phyloP scores from a whole-genome alignment of 2,113 vertebrate species.

The Heterotis niloticus region DNA sequence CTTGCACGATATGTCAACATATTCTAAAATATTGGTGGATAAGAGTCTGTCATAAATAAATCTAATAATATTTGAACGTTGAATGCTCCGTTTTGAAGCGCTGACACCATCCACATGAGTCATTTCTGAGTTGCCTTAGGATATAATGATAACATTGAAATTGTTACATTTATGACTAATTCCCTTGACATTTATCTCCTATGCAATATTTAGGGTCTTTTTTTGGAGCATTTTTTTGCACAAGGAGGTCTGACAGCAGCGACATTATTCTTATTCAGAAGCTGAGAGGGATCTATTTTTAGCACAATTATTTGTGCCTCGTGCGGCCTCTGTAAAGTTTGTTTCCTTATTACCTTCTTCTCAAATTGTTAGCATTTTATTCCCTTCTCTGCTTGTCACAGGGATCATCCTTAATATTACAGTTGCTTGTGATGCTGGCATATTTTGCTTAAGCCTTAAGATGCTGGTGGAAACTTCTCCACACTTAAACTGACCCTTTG shows the following conservation, averaged over 20 bases:
- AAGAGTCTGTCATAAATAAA: not conserved
- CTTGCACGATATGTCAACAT: not conserved
- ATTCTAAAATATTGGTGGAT: not conserved
- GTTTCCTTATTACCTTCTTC: constrained; percentile 41
- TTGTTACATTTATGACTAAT: constrained; percentile 11
- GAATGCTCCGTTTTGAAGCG: not conserved
- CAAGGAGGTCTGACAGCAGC: constrained; percentile 30
- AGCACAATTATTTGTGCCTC: constrained; percentile 48
- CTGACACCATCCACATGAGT: constrained; percentile 6
- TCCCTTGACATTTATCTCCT: constrained; percentile 30
- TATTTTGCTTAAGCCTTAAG: constrained; percentile 43
- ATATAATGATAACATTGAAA: constrained; percentile 1
- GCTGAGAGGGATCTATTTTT: constrained; percentile 44
- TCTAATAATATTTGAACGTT: not conserved
- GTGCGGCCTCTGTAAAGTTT: constrained; percentile 29
- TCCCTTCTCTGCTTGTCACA: constrained; percentile 46
- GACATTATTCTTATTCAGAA: constrained; percentile 44
- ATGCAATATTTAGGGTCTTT: constrained; percentile 14
- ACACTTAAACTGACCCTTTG: constrained; percentile 32
- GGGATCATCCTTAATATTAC: constrained; percentile 55
- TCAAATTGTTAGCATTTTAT: constrained; percentile 45
- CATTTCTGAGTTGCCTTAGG: not conserved
- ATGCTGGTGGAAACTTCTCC: constrained; percentile 28
- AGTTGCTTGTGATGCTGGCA: constrained; percentile 45
- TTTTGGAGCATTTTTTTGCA: constrained; percentile 3